A percentile compares a stretch with the other conserved stretches of the same genome.
phyloP scores from a whole-genome alignment of 1,140 invertebrate genomes.

The Glossosoma conforme region DNA sequence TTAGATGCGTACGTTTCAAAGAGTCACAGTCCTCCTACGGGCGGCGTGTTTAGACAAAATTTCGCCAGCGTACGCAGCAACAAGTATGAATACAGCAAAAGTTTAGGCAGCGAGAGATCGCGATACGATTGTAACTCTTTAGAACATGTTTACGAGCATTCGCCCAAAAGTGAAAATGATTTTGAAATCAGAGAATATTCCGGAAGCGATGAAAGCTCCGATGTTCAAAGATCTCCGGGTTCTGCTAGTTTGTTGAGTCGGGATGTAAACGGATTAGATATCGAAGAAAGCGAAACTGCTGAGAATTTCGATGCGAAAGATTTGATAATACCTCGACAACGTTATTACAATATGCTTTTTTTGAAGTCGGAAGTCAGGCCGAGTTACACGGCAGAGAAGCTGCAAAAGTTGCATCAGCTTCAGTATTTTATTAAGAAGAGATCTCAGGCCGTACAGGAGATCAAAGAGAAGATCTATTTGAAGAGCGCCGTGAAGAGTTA shows the following conservation, averaged over 20 bases:
- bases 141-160: conserved; percentile 46
- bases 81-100: conserved; percentile 7
- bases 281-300: conserved; percentile 48
- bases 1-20: conserved; percentile 45
- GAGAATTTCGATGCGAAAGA: conserved; percentile 40
- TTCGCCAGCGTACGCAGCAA: conserved; percentile 37
- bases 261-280: conserved; percentile 38
- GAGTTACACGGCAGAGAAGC: conserved; percentile 70
- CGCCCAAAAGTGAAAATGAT: conserved; percentile 36
- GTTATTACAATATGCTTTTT: conserved; percentile 38
- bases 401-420: conserved; percentile 50
- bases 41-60: conserved; percentile 41
- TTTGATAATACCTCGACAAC: conserved; percentile 11
- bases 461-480: conserved; percentile 46
- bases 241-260: conserved; percentile 38
- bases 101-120: conserved; percentile 34
- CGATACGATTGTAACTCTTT: conserved; percentile 32
- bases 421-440: conserved; percentile 48
- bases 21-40: conserved; percentile 42
- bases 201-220: conserved; percentile 39
- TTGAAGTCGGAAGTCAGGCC: conserved; percentile 58
- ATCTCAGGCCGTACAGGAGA: conserved; percentile 45
- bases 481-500: conserved; percentile 41
- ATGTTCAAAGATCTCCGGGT: conserved; percentile 30
- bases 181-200: conserved; percentile 43